Evolutionary conservation across 2,888 invertebrate genomes (phyloP).

Genomic region (Cephus pulcher): DNA sequence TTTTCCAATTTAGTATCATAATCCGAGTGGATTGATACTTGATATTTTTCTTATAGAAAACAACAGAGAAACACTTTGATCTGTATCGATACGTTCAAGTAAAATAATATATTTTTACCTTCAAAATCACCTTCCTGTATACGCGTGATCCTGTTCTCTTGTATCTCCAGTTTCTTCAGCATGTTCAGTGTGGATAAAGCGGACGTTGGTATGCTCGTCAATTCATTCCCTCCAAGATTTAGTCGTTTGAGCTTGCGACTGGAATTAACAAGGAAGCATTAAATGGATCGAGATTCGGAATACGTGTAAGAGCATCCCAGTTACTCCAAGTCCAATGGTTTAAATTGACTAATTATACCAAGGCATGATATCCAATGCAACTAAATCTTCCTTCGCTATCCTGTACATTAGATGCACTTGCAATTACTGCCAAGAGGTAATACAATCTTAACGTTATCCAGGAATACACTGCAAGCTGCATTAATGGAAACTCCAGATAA

Average conservation of each 20-base stretch:
- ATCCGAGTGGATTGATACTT: neutral
- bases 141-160: slow-evolving; percentile 83
- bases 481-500: neutral
- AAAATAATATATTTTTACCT: slow-evolving; percentile 69
- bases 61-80: neutral
- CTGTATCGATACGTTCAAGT: neutral
- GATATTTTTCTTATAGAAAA: neutral
- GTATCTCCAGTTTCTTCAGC: slow-evolving; percentile 87
- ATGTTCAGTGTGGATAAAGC: slow-evolving; percentile 84
- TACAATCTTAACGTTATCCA: neutral
- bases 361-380: neutral
- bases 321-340: neutral
- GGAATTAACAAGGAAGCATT: slow-evolving; percentile 36
- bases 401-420: neutral
- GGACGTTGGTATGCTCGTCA: slow-evolving; percentile 82
- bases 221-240: slow-evolving; percentile 87
- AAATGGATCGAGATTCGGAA: neutral
- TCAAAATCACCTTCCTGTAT: slow-evolving; percentile 88
- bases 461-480: neutral
- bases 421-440: neutral
- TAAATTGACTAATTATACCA: neutral
- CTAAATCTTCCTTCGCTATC: neutral
- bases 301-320: neutral
- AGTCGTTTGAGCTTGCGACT: slow-evolving; percentile 83
- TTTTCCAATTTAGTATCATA: neutral